These are phyloP conservation scores for Pseudochaenichthys georgianus DNA, from an alignment of 2,797 vertebrate species.

Conservation along the genomic window DNA sequence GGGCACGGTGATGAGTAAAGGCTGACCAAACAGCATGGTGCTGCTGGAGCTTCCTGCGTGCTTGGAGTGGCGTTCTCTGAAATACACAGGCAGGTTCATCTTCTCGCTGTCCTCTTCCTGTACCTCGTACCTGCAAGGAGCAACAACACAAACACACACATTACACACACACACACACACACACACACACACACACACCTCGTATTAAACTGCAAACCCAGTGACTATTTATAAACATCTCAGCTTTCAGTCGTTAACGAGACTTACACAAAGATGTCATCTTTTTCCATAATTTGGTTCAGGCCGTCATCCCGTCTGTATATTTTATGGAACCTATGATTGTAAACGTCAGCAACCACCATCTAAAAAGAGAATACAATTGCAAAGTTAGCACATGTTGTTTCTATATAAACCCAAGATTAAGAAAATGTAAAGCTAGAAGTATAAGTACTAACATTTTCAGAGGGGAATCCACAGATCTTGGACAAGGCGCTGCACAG, in stretches of 20 bases:
- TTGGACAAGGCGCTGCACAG: conserved; percentile 92
- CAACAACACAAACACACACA: not conserved
- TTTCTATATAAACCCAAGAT: not conserved
- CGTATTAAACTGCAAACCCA: not conserved
- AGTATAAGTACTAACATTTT: conserved; percentile 87
- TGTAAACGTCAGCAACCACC: conserved; percentile 98
- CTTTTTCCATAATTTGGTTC: conserved; percentile 95
- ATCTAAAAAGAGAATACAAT: conserved; percentile 83
- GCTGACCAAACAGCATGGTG: conserved; percentile 93
- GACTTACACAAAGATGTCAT: conserved; percentile 97
- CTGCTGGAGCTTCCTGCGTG: conserved; percentile 87
- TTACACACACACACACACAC: conserved; percentile 10
- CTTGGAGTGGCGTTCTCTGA: conserved; percentile 92
- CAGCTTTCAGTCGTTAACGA: not conserved
- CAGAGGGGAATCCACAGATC: conserved; percentile 90
- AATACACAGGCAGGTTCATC: conserved; percentile 93
- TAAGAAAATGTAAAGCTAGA: not conserved
- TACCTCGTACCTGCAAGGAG: conserved; percentile 90
- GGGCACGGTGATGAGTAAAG: conserved; percentile 91
- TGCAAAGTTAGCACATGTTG: not conserved
- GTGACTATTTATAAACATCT: not conserved
- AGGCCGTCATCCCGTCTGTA: conserved; percentile 95
- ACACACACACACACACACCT: not conserved
- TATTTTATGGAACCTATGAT: conserved; percentile 98
- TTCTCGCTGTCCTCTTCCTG: conserved; percentile 87